These are phyloP conservation scores for Dicaeum eximium DNA, from an alignment of 2,113 vertebrate species.

Conservation along the genomic window DNA sequence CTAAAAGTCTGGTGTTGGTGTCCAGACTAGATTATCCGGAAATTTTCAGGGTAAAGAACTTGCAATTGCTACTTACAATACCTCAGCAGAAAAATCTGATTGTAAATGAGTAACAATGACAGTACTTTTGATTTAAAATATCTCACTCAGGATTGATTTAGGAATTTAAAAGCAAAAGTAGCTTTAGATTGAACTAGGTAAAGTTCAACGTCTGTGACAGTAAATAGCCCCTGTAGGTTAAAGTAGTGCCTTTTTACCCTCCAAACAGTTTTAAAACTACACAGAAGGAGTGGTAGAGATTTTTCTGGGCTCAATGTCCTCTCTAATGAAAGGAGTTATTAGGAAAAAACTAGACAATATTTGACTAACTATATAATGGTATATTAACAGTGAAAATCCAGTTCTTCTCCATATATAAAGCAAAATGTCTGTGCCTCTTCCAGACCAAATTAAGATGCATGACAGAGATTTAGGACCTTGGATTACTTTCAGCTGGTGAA, in stretches of 20 bases:
- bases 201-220: background rate
- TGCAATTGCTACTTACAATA: conserved; percentile 1
- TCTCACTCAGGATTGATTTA: background rate
- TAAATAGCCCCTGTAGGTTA: background rate
- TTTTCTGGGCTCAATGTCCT: background rate
- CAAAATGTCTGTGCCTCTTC: background rate
- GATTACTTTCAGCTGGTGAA: conserved; percentile 5
- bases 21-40: conserved; percentile 96
- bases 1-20: conserved; percentile 95
- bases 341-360: background rate
- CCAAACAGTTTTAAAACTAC: background rate
- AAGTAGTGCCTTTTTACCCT: background rate
- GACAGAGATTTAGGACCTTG: background rate
- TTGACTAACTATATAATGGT: background rate
- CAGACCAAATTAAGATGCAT: background rate
- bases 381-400: background rate
- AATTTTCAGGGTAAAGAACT: conserved; percentile 92
- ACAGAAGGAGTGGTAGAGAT: background rate
- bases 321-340: background rate
- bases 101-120: conserved; percentile 5
- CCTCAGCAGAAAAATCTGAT: conserved; percentile 5
- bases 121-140: conserved; percentile 24
- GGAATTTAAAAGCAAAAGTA: conserved; percentile 22
- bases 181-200: background rate
- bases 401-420: background rate